Base-by-base conservation (phyloP, 2,888 invertebrate species). In the Drosophila flavopinicola region DNA sequence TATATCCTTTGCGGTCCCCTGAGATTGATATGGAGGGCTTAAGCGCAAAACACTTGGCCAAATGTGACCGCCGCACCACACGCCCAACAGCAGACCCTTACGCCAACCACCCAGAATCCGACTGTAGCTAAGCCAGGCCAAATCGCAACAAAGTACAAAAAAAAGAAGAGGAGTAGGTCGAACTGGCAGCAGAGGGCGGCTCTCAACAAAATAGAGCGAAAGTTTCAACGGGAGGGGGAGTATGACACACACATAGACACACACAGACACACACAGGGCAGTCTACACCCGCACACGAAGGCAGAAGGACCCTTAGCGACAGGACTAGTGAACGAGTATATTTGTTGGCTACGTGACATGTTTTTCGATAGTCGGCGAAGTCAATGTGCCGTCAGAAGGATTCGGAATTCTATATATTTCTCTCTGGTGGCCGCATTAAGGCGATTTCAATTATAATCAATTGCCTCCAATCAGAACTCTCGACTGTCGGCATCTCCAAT, bases 41-140 rank as follows among this genome's bases (percentile, higher is more conserved):
- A 91, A 88, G 89, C 90, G 85, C 85, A 89, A 91, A 91, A 88
- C 88, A 91, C 90, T 91, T 89, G 89, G 89, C 91, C 91, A 91
- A 91, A 91, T 91, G 91, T 91, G 91, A 90, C 91, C 91, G 80
- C 91, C 90, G 79, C 87, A 80, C 60, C 49, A 35, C 41, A 37
- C 42, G 33, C 10, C 24, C 42, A 45, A 39, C 15, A 49, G 6
- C 52, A 69, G 70, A 61, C 66, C 61, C 61, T 56, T 54, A 45
- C 24, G 51, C 11, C 9, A 15, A 13, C 59, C 35, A 35, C 10
- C 49, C 47, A 56, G 24, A 38, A 41, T 51, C 39, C 58, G 54
- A 23, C 59, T 60, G 17, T 15, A 33, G 53, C 82, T 87, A 69
- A 85, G 78, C 83, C 85, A 63, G 74, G 74, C 87, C 70, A 32